These are phyloP conservation scores for Gadopsis bispinosus DNA, from an alignment of 2,797 vertebrate species.

Conservation along the genomic window DNA sequence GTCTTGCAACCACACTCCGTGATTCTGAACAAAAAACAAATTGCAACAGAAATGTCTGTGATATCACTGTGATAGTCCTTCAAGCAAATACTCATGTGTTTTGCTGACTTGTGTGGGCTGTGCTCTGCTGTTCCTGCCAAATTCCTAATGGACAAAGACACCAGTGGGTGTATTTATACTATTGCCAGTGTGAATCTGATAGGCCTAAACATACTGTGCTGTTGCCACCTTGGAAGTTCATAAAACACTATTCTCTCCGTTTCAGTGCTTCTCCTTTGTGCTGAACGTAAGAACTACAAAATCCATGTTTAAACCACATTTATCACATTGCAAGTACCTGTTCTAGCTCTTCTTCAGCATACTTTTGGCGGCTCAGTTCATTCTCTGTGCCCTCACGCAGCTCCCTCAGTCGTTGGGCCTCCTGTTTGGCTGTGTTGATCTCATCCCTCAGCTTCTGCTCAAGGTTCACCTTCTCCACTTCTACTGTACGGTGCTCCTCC, in stretches of 20 bases:
- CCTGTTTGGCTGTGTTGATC: conserved; percentile 96
- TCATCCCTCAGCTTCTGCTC: conserved; percentile 98
- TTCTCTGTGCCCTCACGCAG: conserved; percentile 96
- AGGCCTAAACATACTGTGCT: conserved; percentile 54
- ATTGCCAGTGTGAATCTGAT: conserved; percentile 44
- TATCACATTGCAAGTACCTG: conserved; percentile 84
- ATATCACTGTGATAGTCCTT: conserved; percentile 38
- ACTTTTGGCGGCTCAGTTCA: conserved; percentile 95
- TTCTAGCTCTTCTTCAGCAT: conserved; percentile 95
- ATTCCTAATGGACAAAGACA: conserved; percentile 56
- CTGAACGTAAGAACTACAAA: not conserved
- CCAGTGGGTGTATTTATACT: conserved; percentile 67
- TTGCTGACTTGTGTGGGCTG: conserved; percentile 57
- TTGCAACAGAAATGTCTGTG: conserved; percentile 27
- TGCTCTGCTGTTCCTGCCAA: conserved; percentile 51
- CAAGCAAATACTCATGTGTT: conserved; percentile 41
- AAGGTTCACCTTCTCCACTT: conserved; percentile 97
- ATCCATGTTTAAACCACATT: not conserved
- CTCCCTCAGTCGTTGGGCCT: conserved; percentile 92
- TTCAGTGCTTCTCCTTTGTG: not conserved
- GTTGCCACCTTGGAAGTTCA: conserved; percentile 32
- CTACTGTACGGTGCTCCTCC: conserved; percentile 96
- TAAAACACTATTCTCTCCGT: conserved; percentile 6
- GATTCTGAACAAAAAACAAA: not conserved
- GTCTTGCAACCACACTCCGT: not conserved